These are phyloP conservation scores for Albula goreensis DNA, from an alignment of 2,113 vertebrate genomes.

Conservation along the genomic window DNA sequence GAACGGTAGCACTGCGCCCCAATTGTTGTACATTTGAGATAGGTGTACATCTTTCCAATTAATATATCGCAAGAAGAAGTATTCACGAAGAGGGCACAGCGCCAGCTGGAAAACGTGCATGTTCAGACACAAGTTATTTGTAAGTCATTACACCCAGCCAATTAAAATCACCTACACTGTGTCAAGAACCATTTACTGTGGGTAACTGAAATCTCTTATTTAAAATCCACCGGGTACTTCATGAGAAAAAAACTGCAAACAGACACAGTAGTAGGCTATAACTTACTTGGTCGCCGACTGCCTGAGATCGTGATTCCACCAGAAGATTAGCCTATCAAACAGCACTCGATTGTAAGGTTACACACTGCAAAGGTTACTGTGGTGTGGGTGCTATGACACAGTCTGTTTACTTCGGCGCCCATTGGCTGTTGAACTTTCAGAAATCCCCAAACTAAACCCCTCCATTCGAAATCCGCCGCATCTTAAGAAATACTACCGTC, in stretches of 20 bases:
- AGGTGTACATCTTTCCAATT: not conserved
- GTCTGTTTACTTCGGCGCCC: constrained; percentile 35
- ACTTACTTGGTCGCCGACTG: not conserved
- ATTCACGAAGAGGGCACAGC: too few species aligned
- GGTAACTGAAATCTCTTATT: not conserved
- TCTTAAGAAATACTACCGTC: not conserved
- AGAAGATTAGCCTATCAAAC: too few species aligned
- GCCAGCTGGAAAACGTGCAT: too few species aligned
- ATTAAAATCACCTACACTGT: too few species aligned
- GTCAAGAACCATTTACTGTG: not conserved
- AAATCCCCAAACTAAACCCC: constrained; percentile 39
- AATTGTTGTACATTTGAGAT: not conserved
- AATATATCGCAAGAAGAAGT: not conserved
- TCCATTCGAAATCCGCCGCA: not conserved
- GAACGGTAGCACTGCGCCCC: not conserved
- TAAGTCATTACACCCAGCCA: too few species aligned
- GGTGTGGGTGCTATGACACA: not conserved
- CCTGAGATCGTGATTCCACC: too few species aligned
- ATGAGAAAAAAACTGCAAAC: too few species aligned
- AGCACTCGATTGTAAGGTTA: too few species aligned
- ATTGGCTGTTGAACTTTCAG: constrained; percentile 30
- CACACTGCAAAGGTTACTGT: too few species aligned
- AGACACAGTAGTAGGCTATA: not conserved
- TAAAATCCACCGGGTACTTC: not conserved
- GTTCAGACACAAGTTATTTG: too few species aligned